These are phyloP conservation scores for Pontoporia blainvillei DNA, from an alignment of 2,113 vertebrate genomes.

Conservation along the genomic window DNA sequence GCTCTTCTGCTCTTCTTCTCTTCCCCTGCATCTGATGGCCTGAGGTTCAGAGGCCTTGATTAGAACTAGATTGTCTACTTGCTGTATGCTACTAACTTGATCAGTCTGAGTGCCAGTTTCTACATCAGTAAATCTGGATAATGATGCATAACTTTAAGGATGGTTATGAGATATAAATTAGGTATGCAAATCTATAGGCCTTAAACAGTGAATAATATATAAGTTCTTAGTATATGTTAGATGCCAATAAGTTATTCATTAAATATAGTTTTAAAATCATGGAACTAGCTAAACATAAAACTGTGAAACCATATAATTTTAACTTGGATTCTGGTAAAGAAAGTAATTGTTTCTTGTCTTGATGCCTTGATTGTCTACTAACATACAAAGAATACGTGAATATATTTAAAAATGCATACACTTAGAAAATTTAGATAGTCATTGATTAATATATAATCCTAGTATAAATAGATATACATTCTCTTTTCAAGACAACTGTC, in stretches of 20 bases:
- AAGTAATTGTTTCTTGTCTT: not conserved
- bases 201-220: not conserved
- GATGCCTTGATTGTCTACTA: not conserved
- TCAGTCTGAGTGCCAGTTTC: not conserved
- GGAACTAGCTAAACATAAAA: not conserved
- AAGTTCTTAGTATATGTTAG: not conserved
- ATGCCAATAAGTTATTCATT: not conserved
- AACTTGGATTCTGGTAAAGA: not conserved
- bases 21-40: not conserved
- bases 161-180: not conserved
- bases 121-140: not conserved
- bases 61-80: not conserved
- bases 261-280: not conserved
- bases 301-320: not conserved
- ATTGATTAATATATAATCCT: not conserved
- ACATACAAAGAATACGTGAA: not conserved
- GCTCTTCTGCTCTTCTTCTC: not conserved
- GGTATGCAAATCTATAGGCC: too few relatives aligned
- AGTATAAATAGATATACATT: not conserved
- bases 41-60: not conserved
- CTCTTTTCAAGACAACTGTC: not conserved
- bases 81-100: not conserved
- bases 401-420: not conserved
- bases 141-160: not conserved
- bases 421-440: not conserved